Base-by-base conservation (phyloP, 2,113 vertebrate genomes). In the Ceyx melanurus region DNA sequence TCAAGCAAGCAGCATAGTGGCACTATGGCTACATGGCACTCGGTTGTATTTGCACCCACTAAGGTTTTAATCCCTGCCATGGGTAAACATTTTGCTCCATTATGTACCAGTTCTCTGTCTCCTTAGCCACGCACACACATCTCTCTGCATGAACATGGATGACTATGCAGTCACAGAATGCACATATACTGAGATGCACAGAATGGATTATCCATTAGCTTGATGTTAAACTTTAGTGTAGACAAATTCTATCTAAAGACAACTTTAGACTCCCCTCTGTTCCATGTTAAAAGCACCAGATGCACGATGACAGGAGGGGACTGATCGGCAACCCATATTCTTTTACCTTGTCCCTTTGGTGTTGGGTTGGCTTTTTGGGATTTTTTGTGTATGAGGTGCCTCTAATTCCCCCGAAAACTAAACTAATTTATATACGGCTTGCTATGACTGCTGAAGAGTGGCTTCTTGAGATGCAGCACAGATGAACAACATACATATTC, bases 131-230 rank as follows among this genome's bases (percentile, higher is more conserved):
- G 57, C 48, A 13, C 4, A 65, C 37, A 10, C 15, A 15, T 9
- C n/a, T 23, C 33, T 67, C 42, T 18, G 43, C 13, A 29, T 0
- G 15, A 35, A 22, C 1, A 0, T 3, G 9, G 4, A 16, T 3
- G 15, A 48, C 62, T 21, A 4, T 10, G 45, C 54, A 33, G 26
- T 25, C 19, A 53, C 37, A 79, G 53, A 22, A 46, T 1, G 7
- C 35, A 25, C 35, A 40, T 23, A 19, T 1, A 4, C 42, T 5
- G 15, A 31, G 35, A 21, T 33, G 16, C 26, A 33, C 3, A 50
- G 35, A 16, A 5, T 1, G 21, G 26, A 58, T 37, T 29, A 75
- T 4, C 15, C 37, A 20, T 20, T 64, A n/a, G 40, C 0, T 1
- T 15, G 29, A 82, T 89, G 57, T 50, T 6, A 42, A 83, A 48